These are phyloP conservation scores for Carposina sasakii DNA, from an alignment of 1,140 invertebrate genomes.

Conservation along the genomic window DNA sequence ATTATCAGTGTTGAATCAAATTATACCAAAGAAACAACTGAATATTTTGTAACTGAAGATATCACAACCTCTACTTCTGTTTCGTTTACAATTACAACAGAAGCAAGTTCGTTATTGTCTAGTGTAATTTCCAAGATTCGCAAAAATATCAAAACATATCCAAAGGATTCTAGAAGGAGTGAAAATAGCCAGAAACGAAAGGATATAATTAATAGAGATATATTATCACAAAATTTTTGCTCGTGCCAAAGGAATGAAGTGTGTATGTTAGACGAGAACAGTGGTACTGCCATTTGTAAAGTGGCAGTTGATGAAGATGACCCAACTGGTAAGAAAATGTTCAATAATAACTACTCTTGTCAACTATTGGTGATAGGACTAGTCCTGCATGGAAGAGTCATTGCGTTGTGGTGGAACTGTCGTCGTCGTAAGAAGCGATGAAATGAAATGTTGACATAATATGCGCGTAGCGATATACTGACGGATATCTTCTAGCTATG, in stretches of 20 bases:
- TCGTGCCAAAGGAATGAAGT: slow-evolving; percentile 74
- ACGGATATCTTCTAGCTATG: too few relatives aligned
- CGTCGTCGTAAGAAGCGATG: too few relatives aligned
- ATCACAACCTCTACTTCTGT: slow-evolving; percentile 14
- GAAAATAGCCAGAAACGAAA: slow-evolving; percentile 34
- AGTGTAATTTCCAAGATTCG: slow-evolving; percentile 52
- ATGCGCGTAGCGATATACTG: too few relatives aligned
- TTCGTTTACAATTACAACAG: slow-evolving; percentile 9
- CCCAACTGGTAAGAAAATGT: slow-evolving; percentile 73
- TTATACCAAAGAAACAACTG: slow-evolving; percentile 9
- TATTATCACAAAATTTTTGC: slow-evolving; percentile 56
- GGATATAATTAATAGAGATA: slow-evolving; percentile 51
- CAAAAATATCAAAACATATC: slow-evolving; percentile 62
- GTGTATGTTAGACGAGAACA: slow-evolving; percentile 77
- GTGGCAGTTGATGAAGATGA: slow-evolving; percentile 74
- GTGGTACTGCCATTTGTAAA: slow-evolving; percentile 76
- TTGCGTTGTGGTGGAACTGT: too few relatives aligned
- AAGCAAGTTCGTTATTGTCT: slow-evolving; percentile 29
- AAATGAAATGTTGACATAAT: too few relatives aligned
- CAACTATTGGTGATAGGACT: too few relatives aligned
- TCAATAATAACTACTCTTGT: too few relatives aligned
- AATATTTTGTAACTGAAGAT: slow-evolving; percentile 7
- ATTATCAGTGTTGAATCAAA: slow-evolving; percentile 36
- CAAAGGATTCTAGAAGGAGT: slow-evolving; percentile 38
- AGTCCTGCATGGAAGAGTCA: too few relatives aligned